These are phyloP conservation scores for Caenorhabditis plicata DNA, from an alignment of 2,888 invertebrate genomes.

Conservation along the genomic window DNA sequence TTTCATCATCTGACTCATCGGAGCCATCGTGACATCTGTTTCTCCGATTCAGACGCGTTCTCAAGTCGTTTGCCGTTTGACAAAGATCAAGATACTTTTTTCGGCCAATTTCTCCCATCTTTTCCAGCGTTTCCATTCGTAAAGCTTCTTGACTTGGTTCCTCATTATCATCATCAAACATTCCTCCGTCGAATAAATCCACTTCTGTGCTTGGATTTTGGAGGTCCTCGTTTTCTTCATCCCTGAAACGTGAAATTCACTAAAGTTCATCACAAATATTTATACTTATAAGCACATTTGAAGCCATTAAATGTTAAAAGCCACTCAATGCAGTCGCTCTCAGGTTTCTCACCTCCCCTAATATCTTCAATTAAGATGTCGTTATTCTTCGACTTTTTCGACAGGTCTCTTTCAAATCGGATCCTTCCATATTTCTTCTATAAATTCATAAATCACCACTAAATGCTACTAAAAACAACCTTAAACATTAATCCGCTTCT, in stretches of 20 bases:
- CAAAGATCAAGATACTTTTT: neutral
- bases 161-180: neutral
- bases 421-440: constrained; percentile 24
- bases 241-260: neutral
- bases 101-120: neutral
- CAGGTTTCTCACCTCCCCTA: constrained; percentile 3
- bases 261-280: neutral
- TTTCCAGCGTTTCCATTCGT: neutral
- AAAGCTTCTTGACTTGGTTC: neutral
- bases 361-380: constrained; percentile 9
- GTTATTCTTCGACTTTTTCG: neutral
- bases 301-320: constrained; percentile 23
- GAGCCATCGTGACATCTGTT: constrained; percentile 15
- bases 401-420: constrained; percentile 5
- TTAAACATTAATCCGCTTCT: constrained; percentile 21
- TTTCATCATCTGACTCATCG: constrained; percentile 6
- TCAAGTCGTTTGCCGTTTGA: too few species aligned
- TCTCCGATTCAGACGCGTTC: constrained; percentile 5
- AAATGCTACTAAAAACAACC: neutral
- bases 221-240: neutral
- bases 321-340: constrained; percentile 22
- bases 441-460: neutral
- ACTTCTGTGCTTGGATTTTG: neutral
- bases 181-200: neutral
- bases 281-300: constrained; percentile 13